Conservation (phyloP, 2,797 vertebrate genomes). For the Xenops minutus region DNA sequence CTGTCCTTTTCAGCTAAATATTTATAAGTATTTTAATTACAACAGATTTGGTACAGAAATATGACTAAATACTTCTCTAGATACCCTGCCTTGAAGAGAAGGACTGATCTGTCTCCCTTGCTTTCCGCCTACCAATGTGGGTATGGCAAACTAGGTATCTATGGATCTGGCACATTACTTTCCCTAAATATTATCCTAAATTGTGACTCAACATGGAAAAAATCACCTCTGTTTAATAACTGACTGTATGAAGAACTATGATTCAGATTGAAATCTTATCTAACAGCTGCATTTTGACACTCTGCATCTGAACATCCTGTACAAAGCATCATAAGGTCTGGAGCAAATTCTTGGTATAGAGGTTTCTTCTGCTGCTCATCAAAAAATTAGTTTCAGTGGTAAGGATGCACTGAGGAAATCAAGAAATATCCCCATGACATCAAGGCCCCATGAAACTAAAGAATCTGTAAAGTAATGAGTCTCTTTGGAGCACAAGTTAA, state of each 20-base stretch:
- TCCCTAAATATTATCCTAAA: neutral
- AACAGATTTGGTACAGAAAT: neutral
- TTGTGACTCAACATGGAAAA: neutral
- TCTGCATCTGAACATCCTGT: neutral
- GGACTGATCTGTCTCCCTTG: neutral
- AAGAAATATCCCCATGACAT: conserved; percentile 3
- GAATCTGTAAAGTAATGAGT: conserved; percentile 49
- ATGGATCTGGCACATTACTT: neutral
- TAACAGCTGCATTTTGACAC: neutral
- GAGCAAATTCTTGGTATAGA: neutral
- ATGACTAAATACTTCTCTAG: neutral
- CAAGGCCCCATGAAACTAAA: neutral
- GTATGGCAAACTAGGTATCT: neutral
- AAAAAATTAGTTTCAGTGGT: conserved; percentile 17
- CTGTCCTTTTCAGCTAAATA: neutral
- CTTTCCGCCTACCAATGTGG: neutral
- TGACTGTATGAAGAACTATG: neutral
- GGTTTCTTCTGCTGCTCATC: neutral
- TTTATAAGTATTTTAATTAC: neutral
- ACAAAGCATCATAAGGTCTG: neutral
- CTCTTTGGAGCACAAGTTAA: conserved; percentile 27
- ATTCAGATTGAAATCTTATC: neutral
- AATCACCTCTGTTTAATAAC: neutral
- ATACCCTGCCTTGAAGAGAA: neutral
- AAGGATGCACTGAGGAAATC: conserved; percentile 15